A percentile compares a stretch with the other conserved stretches of the same genome.
phyloP scores from a whole-genome alignment of 2,888 invertebrate genomes.

The Desoria tigrina region DNA sequence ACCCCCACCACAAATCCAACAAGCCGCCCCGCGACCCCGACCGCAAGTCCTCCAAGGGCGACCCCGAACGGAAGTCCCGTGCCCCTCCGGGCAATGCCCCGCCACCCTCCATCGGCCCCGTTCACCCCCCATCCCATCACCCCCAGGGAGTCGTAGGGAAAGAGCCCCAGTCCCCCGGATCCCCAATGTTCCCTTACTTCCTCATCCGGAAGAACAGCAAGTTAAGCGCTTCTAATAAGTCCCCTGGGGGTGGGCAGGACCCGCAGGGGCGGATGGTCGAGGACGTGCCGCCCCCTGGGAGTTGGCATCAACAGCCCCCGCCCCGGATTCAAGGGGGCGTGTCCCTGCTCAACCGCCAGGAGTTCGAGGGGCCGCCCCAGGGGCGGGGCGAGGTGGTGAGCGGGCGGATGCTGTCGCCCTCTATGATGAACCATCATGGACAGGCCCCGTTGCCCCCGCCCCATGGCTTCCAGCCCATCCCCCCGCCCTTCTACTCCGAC shows the following conservation, averaged over 20 bases:
- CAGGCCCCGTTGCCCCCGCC: neutral
- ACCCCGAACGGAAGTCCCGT: neutral
- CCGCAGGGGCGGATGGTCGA: conserved; percentile 1
- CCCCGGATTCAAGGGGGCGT: neutral
- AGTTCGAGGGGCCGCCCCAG: neutral
- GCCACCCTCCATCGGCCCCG: neutral
- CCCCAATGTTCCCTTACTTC: conserved; percentile 39
- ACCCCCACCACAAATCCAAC: neutral
- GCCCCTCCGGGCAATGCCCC: neutral
- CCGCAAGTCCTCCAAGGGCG: neutral
- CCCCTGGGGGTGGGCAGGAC: neutral
- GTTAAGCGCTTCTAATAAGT: conserved; percentile 22
- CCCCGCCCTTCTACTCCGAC: conserved; percentile 4
- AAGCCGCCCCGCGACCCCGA: conserved; percentile 9
- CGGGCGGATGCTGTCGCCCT: conserved; percentile 5
- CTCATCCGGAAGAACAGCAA: conserved; percentile 34
- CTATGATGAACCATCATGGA: neutral
- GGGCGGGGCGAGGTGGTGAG: neutral
- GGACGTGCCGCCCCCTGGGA: neutral
- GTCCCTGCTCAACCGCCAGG: neutral
- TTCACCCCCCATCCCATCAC: neutral
- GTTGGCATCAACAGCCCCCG: neutral
- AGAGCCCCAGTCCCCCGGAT: conserved; percentile 31
- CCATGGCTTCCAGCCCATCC: neutral
- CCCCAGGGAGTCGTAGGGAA: neutral